Base-by-base conservation (phyloP, 2,888 invertebrate genomes). In the Brachylomia viminalis region DNA sequence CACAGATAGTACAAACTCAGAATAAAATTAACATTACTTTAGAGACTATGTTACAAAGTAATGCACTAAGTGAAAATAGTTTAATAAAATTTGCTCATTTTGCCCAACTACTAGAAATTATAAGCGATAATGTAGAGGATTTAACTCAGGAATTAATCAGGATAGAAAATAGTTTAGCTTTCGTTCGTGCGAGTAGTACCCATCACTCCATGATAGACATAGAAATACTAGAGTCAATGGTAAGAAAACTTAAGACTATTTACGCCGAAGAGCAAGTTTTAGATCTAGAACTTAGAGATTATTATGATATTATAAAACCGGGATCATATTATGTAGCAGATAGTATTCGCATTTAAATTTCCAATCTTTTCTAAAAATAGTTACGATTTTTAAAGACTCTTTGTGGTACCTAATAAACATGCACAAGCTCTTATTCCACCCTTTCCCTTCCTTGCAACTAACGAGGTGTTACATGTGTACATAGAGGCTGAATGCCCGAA, bases 351-450 rank as follows among this genome's bases (percentile, higher is more conserved):
- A n/a, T 52, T 52, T 52, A n/a, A 52, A 52, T n/a, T 52, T 52
- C 52, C 52, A 52, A n/a, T 52, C 0, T 52, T n/a, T 11, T 52
- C 52, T 11, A 52, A n/a, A 52, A 52, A 49, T 49, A 33, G 7
- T 7, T 49, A 47, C 27, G 70, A 72, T 45, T 2, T 64, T 15
- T n/a, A 72, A 45, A 64, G 20, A 64, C 27, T 72, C 13, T 64
- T 56, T 0, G 30, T 72, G 20, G 62, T 72, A 27, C 64, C 64
- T n/a, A 72, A 64, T 42, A 47, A 65, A n/a, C 42, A 72, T 2
- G 30, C 23, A 58, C 65, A 47, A 3, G 47, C 65, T 20, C 65
- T 72, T 54, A 54, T 64, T 45, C 64, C 64, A 52, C 23, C 64
- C 64, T 54, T 42, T 15, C 54, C 72, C 7, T 64, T 42, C 54